These are phyloP conservation scores for Pseudococcus viburni DNA, from an alignment of 2,888 invertebrate species.

Conservation along the genomic window DNA sequence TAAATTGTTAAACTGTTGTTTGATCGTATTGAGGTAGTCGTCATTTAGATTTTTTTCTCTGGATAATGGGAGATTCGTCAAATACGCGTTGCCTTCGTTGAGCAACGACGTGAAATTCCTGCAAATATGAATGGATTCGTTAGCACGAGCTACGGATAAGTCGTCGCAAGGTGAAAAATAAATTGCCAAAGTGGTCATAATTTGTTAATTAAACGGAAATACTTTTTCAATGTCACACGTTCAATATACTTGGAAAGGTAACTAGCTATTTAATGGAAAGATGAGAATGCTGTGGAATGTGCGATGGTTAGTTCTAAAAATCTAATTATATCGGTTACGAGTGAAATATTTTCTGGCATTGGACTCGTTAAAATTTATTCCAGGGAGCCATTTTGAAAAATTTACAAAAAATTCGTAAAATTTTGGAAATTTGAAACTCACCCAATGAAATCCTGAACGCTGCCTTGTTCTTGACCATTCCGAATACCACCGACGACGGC, in stretches of 20 bases:
- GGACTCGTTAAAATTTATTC: too few relatives aligned
- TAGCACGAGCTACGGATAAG: not conserved
- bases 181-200: not conserved
- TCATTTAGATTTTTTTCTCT: conserved; percentile 27
- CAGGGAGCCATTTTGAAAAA: too few relatives aligned
- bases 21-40: conserved; percentile 30
- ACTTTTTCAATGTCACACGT: not conserved
- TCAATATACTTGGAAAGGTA: not conserved
- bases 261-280: too few relatives aligned
- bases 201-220: conserved; percentile 2
- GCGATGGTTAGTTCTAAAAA: too few relatives aligned
- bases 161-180: not conserved
- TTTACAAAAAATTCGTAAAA: not conserved
- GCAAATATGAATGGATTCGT: not conserved
- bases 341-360: not conserved
- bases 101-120: conserved; percentile 50
- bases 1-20: conserved; percentile 31
- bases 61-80: conserved; percentile 17
- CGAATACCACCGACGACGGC: not conserved
- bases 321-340: not conserved
- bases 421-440: not conserved
- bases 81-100: conserved; percentile 10
- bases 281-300: too few relatives aligned
- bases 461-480: conserved; percentile 8
- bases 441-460: conserved; percentile 27